Conservation (phyloP, 2,797 vertebrate genomes). For the Rachycentron canadum region DNA sequence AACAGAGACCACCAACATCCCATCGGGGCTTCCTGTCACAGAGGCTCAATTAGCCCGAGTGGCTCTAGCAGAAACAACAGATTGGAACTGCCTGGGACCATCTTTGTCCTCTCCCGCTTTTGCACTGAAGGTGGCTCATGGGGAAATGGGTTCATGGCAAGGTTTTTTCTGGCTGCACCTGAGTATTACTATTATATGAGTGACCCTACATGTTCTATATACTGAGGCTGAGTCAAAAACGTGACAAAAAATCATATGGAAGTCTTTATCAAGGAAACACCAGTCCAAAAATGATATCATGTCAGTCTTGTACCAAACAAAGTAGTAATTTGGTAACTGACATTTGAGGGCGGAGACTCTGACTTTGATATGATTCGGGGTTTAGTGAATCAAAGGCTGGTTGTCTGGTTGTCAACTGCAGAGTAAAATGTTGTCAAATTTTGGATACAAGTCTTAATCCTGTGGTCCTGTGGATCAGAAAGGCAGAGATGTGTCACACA, state of each 20-base stretch:
- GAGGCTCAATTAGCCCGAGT: conserved; percentile 69
- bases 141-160: conserved; percentile 30
- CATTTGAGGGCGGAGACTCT: neutral
- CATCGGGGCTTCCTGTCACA: conserved; percentile 65
- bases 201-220: neutral
- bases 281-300: neutral
- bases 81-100: conserved; percentile 43
- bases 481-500: conserved; percentile 26
- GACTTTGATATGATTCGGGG: conserved; percentile 10
- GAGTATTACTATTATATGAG: neutral
- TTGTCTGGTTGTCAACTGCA: conserved; percentile 16
- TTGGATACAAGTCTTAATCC: conserved; percentile 35
- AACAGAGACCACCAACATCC: conserved; percentile 59
- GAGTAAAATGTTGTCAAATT: conserved; percentile 31
- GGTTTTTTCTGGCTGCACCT: conserved; percentile 6
- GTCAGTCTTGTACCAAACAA: conserved; percentile 9
- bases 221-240: neutral
- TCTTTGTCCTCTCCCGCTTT: conserved; percentile 42
- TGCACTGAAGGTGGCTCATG: conserved; percentile 23
- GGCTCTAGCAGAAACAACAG: conserved; percentile 62
- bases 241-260: neutral
- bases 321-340: conserved; percentile 23
- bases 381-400: conserved; percentile 39
- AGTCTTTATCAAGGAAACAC: neutral
- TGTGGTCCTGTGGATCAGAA: conserved; percentile 30